A percentile compares a stretch with the other conserved stretches of the same genome.
Conservation (phyloP, 23 tunicate species). For the Clavelina lepadiformis region DNA sequence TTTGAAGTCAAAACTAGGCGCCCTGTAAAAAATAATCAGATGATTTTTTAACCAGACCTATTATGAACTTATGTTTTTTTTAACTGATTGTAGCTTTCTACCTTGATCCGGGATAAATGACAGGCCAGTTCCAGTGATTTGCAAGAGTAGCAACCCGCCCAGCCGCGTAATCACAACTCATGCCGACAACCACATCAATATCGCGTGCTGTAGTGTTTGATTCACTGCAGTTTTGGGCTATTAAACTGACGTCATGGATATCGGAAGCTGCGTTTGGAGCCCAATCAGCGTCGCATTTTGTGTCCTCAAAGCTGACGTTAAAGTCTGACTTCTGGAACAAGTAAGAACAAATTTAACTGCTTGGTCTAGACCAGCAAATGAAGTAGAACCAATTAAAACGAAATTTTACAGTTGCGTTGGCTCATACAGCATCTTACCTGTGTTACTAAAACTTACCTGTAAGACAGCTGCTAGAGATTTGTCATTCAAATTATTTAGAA, state of each 20-base stretch:
- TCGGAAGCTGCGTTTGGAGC: conserved; percentile 55
- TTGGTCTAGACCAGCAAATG: too few relatives aligned
- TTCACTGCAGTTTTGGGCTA: conserved; percentile 27
- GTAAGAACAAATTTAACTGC: too few relatives aligned
- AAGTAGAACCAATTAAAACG: too few relatives aligned
- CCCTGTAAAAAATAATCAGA: too few relatives aligned
- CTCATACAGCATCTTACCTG: too few relatives aligned
- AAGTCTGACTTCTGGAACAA: conserved; percentile 2
- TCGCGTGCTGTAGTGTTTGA: conserved; percentile 3
- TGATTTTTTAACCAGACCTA: too few relatives aligned
- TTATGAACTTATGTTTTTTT: too few relatives aligned
- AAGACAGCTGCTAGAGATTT: too few relatives aligned
- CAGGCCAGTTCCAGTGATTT: conserved; percentile 82
- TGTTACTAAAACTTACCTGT: too few relatives aligned
- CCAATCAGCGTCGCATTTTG: conserved; percentile 61
- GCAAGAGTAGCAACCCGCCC: conserved; percentile 61
- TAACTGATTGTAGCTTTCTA: conserved; percentile 1
- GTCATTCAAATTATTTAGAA: too few relatives aligned
- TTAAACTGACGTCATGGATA: conserved; percentile 36
- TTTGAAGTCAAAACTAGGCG: conserved; percentile 38
- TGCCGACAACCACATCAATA: conserved; percentile 49
- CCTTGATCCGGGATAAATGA: conserved; percentile 68
- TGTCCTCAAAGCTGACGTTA: conserved; percentile 29
- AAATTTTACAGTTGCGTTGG: too few relatives aligned
- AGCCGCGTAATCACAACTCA: conserved; percentile 70